phyloP scores from a whole-genome alignment of 2,888 invertebrate genomes.

The Incurvaria masculella region DNA sequence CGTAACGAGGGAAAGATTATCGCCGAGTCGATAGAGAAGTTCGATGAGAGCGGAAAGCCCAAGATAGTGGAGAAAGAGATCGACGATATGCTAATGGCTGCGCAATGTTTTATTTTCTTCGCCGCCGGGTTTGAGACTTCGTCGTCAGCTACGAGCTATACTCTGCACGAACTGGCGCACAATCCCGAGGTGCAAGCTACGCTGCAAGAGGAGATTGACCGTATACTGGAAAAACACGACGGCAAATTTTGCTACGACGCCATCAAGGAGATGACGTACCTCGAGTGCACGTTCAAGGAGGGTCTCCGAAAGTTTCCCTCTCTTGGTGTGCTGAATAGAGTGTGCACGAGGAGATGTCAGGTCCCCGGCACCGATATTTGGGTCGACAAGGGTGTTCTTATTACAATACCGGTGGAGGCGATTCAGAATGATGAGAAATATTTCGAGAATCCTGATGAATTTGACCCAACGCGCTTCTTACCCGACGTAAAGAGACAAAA shows the following conservation, averaged over 20 bases:
- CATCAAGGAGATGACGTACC: slow-evolving; percentile 26
- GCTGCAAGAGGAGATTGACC: slow-evolving; percentile 34
- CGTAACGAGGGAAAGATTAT: slow-evolving; percentile 28
- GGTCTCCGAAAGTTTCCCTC: slow-evolving; percentile 32
- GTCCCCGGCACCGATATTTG: slow-evolving; percentile 24
- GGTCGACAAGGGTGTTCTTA: slow-evolving; percentile 31
- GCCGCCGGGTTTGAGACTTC: slow-evolving; percentile 48
- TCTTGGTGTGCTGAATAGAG: slow-evolving; percentile 26
- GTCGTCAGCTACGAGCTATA: slow-evolving; percentile 36
- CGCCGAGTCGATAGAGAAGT: slow-evolving; percentile 30
- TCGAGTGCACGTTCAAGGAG: slow-evolving; percentile 32
- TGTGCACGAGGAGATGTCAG: slow-evolving; percentile 23
- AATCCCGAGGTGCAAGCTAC: slow-evolving; percentile 33
- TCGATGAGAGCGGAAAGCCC: slow-evolving; percentile 25
- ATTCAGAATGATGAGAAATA: slow-evolving; percentile 34
- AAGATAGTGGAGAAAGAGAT: slow-evolving; percentile 26
- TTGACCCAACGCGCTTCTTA: slow-evolving; percentile 28
- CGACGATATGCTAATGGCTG: slow-evolving; percentile 24
- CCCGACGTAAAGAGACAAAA: slow-evolving; percentile 22
- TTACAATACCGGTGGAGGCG: slow-evolving; percentile 31
- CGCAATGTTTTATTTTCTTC: slow-evolving; percentile 36
- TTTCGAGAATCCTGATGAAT: slow-evolving; percentile 29
- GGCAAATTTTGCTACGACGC: slow-evolving; percentile 34
- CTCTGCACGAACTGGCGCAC: slow-evolving; percentile 35
- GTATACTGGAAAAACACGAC: slow-evolving; percentile 26